phyloP scores from a whole-genome alignment of 2,888 invertebrate species.

The Scelioninae gen. 1 region DNA sequence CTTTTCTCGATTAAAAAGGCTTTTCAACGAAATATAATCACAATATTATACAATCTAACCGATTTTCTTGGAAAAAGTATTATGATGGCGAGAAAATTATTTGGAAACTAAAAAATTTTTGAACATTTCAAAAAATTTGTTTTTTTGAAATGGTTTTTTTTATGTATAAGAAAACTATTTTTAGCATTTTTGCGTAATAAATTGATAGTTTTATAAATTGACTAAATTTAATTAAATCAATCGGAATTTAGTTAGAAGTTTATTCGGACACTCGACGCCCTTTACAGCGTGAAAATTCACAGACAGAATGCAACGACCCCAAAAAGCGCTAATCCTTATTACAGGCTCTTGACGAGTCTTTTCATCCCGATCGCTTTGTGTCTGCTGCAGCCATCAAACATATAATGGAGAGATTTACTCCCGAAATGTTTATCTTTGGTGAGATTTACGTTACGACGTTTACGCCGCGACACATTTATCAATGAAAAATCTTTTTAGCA shows the following conservation, averaged over 20 bases:
- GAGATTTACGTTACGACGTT: constrained; percentile 52
- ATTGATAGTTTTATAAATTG: no score
- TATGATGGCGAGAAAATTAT: no score
- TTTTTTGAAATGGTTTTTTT: no score
- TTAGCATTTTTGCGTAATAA: no score
- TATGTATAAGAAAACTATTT: no score
- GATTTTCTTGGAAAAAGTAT: no score
- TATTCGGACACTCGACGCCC: constrained; percentile 49
- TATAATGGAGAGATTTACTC: constrained; percentile 62
- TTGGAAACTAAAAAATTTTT: no score
- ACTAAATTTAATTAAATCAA: background rate
- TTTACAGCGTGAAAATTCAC: constrained; percentile 63
- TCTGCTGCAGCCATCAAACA: constrained; percentile 45
- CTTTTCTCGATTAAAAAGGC: constrained; percentile 1
- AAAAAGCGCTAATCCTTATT: constrained; percentile 75
- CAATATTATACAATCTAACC: no score
- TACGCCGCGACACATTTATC: constrained; percentile 50
- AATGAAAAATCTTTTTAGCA: constrained; percentile 44
- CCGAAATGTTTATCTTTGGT: constrained; percentile 53
- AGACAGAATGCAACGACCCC: constrained; percentile 71
- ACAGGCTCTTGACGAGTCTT: constrained; percentile 67
- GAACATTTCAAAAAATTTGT: no score
- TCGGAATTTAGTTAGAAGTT: background rate
- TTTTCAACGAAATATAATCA: no score
- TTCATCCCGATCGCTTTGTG: constrained; percentile 58